phyloP scores from a whole-genome alignment of 2,888 invertebrate species.

The Lysandra coridon region DNA sequence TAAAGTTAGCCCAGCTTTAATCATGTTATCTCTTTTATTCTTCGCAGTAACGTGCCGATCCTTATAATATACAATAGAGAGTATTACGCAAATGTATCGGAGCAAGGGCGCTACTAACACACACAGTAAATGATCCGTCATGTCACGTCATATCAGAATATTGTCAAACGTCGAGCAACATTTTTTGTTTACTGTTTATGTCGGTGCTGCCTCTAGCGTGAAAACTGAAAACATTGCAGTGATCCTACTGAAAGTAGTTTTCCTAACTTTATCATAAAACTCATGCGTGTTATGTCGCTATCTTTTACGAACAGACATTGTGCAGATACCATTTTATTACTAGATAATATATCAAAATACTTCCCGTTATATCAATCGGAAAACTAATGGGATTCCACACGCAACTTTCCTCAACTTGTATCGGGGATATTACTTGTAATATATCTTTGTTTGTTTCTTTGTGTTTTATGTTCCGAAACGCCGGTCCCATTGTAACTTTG shows the following conservation, averaged over 20 bases:
- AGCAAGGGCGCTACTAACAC: no score
- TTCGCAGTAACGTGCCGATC: no score
- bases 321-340: neutral
- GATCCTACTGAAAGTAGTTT: neutral
- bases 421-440: neutral
- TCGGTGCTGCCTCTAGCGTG: no score
- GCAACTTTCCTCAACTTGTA: neutral
- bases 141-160: no score
- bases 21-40: no score
- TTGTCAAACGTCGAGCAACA: no score
- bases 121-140: no score
- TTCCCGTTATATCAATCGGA: neutral
- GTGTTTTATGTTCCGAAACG: conserved; percentile 1
- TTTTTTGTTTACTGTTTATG: no score
- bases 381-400: conserved; percentile 4
- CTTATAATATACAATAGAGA: no score
- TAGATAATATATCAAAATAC: conserved; percentile 5
- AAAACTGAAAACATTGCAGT: no score
- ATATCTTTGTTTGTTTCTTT: conserved; percentile 18
- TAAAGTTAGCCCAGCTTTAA: no score
- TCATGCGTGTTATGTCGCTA: neutral
- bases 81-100: no score
- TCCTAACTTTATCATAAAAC: neutral
- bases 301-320: neutral
- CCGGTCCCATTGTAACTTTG: neutral